A percentile compares a stretch with the other conserved stretches of the same genome.
phyloP scores from a whole-genome alignment of 2,888 invertebrate species.

The Penaeus monodon region DNA sequence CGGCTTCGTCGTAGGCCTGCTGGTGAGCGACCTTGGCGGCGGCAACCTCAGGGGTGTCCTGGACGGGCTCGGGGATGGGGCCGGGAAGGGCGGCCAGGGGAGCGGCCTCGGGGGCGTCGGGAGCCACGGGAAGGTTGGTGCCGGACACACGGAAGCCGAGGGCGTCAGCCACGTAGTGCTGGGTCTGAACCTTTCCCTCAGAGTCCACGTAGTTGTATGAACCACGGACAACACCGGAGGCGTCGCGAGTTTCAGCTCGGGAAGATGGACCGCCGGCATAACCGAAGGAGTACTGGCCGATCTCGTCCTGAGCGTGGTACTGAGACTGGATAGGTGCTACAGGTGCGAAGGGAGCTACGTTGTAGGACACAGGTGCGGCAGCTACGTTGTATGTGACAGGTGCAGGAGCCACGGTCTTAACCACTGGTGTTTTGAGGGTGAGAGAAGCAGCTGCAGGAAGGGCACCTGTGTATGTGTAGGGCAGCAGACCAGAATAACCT shows the following conservation, averaged over 20 bases:
- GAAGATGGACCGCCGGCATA: slow-evolving; percentile 77
- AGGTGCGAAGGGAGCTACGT: too few relatives aligned
- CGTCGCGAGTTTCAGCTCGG: slow-evolving; percentile 73
- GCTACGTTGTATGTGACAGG: too few relatives aligned
- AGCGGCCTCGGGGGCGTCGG: slow-evolving; percentile 68
- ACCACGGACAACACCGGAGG: slow-evolving; percentile 41
- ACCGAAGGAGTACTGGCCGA: slow-evolving; percentile 71
- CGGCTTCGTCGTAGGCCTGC: too few relatives aligned
- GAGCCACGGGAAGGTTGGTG: slow-evolving; percentile 74
- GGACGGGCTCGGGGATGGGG: slow-evolving; percentile 65
- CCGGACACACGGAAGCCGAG: slow-evolving; percentile 77
- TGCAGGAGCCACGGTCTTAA: too few relatives aligned
- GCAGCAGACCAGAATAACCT: too few relatives aligned
- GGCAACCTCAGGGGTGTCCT: slow-evolving; percentile 69
- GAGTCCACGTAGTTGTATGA: slow-evolving; percentile 49
- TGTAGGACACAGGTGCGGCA: too few relatives aligned
- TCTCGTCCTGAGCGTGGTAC: too few relatives aligned
- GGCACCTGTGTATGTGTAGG: too few relatives aligned
- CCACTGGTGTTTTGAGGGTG: too few relatives aligned
- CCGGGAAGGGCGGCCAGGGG: slow-evolving; percentile 25
- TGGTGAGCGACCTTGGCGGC: slow-evolving; percentile 67
- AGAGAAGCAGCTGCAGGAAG: too few relatives aligned
- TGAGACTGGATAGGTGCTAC: too few relatives aligned
- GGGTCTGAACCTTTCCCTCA: slow-evolving; percentile 74
- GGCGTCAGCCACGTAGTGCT: slow-evolving; percentile 66